Percentiles rank a stretch among this genome's conserved stretches.
Conservation (phyloP, 2,888 invertebrate genomes). For the Exocentrus adspersus region DNA sequence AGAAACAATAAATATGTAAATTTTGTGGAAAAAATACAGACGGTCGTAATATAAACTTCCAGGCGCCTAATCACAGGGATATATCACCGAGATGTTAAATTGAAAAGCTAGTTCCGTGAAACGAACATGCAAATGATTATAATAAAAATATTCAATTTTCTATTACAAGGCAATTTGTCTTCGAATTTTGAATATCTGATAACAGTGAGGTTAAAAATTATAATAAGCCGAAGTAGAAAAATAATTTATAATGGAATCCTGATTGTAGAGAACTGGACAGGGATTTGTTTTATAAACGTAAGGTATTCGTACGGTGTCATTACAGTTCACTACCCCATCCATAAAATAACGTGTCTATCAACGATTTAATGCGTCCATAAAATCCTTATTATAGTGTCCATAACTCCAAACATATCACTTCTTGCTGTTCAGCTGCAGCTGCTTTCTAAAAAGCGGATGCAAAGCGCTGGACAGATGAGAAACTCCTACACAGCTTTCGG, state of each 20-base stretch:
- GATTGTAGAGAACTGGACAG: too few species aligned
- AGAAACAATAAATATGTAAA: conserved; percentile 17
- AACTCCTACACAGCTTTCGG: conserved; percentile 18
- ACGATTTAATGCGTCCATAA: conserved; percentile 5
- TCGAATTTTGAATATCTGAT: too few species aligned
- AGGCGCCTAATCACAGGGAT: conserved; percentile 5
- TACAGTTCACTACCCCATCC: too few species aligned
- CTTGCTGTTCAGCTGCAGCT: background rate
- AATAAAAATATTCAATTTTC: conserved; percentile 8
- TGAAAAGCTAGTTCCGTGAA: conserved; percentile 11
- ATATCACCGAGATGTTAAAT: conserved; percentile 8
- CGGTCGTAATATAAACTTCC: background rate
- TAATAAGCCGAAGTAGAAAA: too few species aligned
- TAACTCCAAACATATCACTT: too few species aligned
- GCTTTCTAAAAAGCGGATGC: background rate
- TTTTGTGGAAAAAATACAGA: conserved; percentile 1
- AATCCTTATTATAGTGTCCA: background rate
- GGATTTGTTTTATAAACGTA: too few species aligned
- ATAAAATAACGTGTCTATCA: background rate
- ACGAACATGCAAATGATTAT: conserved; percentile 23
- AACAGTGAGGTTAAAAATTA: too few species aligned
- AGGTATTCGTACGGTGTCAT: too few species aligned
- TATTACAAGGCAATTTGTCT: background rate
- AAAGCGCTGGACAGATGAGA: background rate
- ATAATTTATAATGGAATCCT: too few species aligned